Evolutionary conservation across 2,888 invertebrate species (phyloP).

Genomic region (Sphaeridia pumilis): DNA sequence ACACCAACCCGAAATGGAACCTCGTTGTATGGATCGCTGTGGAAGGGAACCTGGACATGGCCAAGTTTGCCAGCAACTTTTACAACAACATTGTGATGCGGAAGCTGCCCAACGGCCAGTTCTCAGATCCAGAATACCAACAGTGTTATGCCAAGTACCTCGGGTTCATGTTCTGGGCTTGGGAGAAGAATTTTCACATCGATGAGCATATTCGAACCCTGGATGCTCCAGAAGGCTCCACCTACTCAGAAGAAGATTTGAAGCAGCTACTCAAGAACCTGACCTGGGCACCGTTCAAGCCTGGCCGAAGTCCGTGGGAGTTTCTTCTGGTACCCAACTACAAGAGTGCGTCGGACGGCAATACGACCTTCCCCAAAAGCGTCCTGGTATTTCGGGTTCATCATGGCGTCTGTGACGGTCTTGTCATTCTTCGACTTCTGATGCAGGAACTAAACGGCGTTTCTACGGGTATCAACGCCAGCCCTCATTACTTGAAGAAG

Average conservation of each 20-base stretch:
- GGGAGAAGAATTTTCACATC: conserved; percentile 15
- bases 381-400: conserved; percentile 17
- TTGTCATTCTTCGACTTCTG: conserved; percentile 12
- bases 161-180: conserved; percentile 21
- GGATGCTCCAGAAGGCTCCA: neutral
- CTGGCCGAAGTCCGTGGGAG: conserved; percentile 17
- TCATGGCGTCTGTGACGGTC: conserved; percentile 16
- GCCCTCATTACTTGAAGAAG: conserved; percentile 4
- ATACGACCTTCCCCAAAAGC: neutral
- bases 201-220: conserved; percentile 13
- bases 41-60: conserved; percentile 14
- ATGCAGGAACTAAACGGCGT: conserved; percentile 13
- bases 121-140: conserved; percentile 17
- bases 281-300: conserved; percentile 16
- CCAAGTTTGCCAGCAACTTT: conserved; percentile 9
- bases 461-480: conserved; percentile 3
- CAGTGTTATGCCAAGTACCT: conserved; percentile 14
- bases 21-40: conserved; percentile 14
- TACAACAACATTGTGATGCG: neutral
- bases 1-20: conserved; percentile 14
- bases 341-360: conserved; percentile 2
- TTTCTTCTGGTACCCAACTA: conserved; percentile 18
- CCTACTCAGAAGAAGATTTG: conserved; percentile 4
- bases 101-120: neutral
- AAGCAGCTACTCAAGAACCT: conserved; percentile 14